phyloP scores from a whole-genome alignment of 2,113 vertebrate genomes.

The Riparia riparia region DNA sequence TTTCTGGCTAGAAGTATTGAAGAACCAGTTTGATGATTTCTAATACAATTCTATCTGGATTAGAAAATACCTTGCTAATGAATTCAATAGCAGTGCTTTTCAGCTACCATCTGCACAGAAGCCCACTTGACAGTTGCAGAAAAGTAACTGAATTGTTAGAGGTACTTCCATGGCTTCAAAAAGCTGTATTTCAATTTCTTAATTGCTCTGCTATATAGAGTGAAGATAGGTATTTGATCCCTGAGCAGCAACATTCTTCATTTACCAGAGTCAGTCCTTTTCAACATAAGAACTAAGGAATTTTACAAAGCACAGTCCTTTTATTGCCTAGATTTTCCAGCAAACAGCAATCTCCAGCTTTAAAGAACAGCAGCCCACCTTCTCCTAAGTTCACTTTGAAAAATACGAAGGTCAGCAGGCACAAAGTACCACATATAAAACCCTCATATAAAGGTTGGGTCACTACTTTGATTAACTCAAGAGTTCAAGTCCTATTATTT shows the following conservation, averaged over 20 bases:
- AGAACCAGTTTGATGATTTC: background rate
- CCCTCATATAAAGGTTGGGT: background rate
- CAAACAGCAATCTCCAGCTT: background rate
- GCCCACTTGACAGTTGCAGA: background rate
- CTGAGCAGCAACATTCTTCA: background rate
- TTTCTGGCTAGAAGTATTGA: background rate
- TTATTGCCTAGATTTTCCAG: background rate
- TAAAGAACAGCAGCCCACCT: background rate
- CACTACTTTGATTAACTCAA: background rate
- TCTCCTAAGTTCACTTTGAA: background rate
- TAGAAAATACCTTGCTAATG: background rate
- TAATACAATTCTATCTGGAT: background rate
- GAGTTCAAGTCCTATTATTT: background rate
- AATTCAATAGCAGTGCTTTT: background rate
- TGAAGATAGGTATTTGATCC: background rate
- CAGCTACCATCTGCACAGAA: background rate
- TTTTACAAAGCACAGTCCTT: background rate
- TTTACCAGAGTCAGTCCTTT: background rate
- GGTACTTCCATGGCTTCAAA: background rate
- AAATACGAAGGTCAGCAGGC: background rate
- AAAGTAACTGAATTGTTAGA: background rate
- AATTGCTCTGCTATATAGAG: background rate
- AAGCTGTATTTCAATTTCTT: background rate
- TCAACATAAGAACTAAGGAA: background rate
- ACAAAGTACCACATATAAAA: background rate